Conservation (phyloP, 2,113 vertebrate genomes). For the Calidris pygmaea region DNA sequence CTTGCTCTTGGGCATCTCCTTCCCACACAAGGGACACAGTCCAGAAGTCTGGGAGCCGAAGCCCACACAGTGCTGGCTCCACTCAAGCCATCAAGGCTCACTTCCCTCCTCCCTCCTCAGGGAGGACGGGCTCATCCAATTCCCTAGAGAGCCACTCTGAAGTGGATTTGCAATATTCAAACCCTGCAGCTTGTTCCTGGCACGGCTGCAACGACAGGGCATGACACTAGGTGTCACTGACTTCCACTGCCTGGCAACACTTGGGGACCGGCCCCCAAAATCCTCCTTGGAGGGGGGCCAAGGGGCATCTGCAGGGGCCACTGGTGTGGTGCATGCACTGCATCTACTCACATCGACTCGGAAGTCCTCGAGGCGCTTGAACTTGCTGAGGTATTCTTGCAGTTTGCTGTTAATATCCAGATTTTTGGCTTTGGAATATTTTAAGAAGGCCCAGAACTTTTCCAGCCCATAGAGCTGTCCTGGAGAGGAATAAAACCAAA, state of each 20-base stretch:
- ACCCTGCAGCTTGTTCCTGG: rapidly evolving
- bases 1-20: neutral
- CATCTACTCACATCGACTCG: conserved; percentile 90
- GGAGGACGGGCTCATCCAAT: neutral
- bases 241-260: neutral
- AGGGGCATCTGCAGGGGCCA: neutral
- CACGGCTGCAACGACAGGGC: neutral
- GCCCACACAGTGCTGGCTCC: neutral
- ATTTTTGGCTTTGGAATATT: conserved; percentile 97
- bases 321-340: neutral
- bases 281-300: neutral
- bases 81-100: neutral
- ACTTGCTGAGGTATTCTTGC: conserved; percentile 93
- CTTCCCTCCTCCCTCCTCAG: neutral
- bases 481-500: conserved; percentile 21
- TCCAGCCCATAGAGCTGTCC: conserved; percentile 98
- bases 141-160: neutral
- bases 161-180: neutral
- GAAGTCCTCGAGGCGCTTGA: conserved; percentile 97
- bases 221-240: conserved; percentile 24
- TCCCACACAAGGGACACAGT: neutral
- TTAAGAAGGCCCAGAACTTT: conserved; percentile 99
- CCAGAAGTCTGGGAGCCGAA: neutral
- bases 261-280: neutral
- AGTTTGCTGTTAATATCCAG: conserved; percentile 94